phyloP scores from a whole-genome alignment of 2,797 vertebrate species.

The Sebastes miniatus region DNA sequence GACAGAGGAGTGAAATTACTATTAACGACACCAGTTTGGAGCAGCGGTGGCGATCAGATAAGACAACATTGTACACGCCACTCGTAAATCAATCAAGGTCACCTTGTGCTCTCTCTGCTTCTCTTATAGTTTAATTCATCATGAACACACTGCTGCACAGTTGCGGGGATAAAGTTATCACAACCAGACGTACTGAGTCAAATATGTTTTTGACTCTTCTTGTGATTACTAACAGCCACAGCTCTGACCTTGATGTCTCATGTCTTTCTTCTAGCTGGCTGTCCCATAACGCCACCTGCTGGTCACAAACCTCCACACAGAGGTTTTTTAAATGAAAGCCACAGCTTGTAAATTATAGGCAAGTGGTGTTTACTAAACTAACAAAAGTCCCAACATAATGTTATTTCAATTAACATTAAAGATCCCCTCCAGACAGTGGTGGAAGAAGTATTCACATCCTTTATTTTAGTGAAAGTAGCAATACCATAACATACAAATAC shows the following conservation, averaged over 20 bases:
- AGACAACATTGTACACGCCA: constrained; percentile 45
- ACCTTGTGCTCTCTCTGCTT: constrained; percentile 39
- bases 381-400: not conserved
- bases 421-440: not conserved
- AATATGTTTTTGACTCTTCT: constrained; percentile 4
- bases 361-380: not conserved
- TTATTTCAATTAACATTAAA: not conserved
- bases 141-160: constrained; percentile 16
- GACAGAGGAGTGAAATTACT: constrained; percentile 44
- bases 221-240: not conserved
- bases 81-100: constrained; percentile 72
- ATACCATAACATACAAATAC: not conserved
- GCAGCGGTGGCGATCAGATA: constrained; percentile 55
- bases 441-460: not conserved
- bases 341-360: not conserved
- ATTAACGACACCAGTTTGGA: constrained; percentile 36
- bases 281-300: constrained; percentile 73
- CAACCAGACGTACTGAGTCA: not conserved
- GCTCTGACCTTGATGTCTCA: constrained; percentile 50
- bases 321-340: not conserved
- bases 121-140: constrained; percentile 38
- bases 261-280: constrained; percentile 9
- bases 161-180: not conserved
- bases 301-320: constrained; percentile 9
- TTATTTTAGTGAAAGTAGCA: not conserved